Evolutionary conservation across 1,140 invertebrate genomes (phyloP).

Genomic region (Macrobrachium nipponense): DNA sequence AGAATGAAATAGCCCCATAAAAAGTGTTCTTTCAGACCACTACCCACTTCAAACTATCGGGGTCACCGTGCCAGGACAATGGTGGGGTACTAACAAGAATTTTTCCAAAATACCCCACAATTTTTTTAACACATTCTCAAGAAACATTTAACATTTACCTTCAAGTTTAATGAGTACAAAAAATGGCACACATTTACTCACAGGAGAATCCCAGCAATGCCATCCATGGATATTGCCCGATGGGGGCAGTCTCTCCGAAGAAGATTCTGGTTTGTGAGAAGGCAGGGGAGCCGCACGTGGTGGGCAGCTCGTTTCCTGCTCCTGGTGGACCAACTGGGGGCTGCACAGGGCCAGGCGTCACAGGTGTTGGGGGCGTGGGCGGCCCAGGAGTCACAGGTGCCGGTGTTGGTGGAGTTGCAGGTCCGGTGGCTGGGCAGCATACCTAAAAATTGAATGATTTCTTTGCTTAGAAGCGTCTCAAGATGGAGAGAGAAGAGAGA

Average conservation of each 20-base stretch:
- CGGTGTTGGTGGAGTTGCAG: neutral
- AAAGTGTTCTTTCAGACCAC: too few species aligned
- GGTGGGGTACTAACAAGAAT: too few species aligned
- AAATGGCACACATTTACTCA: slow-evolving; percentile 16
- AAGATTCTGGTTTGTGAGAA: slow-evolving; percentile 21
- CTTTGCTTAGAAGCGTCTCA: neutral
- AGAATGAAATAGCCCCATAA: too few species aligned
- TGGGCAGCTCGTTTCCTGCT: slow-evolving; percentile 3
- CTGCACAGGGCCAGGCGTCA: neutral
- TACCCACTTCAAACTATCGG: too few species aligned
- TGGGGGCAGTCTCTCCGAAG: slow-evolving; percentile 23
- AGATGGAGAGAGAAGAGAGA: too few species aligned
- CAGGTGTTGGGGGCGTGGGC: neutral
- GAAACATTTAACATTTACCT: neutral
- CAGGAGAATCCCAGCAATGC: slow-evolving; percentile 41
- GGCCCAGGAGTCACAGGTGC: neutral
- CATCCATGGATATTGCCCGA: slow-evolving; percentile 49
- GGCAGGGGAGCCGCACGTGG: neutral
- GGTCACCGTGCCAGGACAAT: too few species aligned
- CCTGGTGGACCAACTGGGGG: neutral
- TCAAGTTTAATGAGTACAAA: neutral
- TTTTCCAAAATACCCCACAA: too few species aligned
- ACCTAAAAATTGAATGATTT: neutral
- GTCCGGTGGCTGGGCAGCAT: neutral
- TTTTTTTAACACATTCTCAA: neutral